Conservation (phyloP, 1,140 invertebrate genomes). For the Drosophila paulistorum region DNA sequence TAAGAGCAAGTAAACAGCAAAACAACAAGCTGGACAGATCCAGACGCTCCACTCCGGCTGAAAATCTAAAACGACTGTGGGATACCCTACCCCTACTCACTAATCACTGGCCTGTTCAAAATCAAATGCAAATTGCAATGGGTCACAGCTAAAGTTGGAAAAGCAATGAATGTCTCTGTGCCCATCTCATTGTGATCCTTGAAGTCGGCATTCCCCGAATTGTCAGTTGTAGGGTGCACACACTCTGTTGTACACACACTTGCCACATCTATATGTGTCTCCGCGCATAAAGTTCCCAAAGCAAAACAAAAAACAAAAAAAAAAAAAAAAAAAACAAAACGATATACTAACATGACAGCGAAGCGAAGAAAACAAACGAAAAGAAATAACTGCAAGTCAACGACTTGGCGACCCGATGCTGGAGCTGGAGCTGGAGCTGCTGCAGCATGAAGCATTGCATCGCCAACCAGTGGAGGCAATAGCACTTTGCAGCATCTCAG, state of each 20-base stretch:
- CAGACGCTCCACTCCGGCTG: background rate
- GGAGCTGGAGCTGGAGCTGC: constrained; percentile 19
- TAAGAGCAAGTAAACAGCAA: constrained; percentile 5
- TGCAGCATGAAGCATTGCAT: constrained; percentile 33
- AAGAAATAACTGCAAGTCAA: constrained; percentile 40
- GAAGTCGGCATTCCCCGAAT: background rate
- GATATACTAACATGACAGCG: constrained; percentile 20
- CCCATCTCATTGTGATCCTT: background rate
- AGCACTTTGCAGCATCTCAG: constrained; percentile 34
- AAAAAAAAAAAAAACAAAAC: constrained; percentile 21
- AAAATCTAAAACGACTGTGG: background rate
- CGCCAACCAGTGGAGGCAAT: constrained; percentile 21
- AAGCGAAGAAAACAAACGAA: constrained; percentile 29
- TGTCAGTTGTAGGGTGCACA: constrained; percentile 8
- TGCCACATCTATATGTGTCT: constrained; percentile 5
- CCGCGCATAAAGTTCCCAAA: constrained; percentile 16
- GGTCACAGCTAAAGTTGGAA: too few relatives aligned
- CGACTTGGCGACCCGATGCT: constrained; percentile 27
- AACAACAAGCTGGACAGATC: constrained; percentile 6
- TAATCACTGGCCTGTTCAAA: background rate
- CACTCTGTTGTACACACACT: background rate
- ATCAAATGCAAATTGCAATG: background rate
- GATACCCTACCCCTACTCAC: background rate
- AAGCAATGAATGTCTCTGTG: background rate
- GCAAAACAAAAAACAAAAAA: constrained; percentile 26